Percentiles rank a stretch among this genome's conserved stretches.
Evolutionary conservation across 2,888 invertebrate species (phyloP).

Genomic region (Euclidia mi): DNA sequence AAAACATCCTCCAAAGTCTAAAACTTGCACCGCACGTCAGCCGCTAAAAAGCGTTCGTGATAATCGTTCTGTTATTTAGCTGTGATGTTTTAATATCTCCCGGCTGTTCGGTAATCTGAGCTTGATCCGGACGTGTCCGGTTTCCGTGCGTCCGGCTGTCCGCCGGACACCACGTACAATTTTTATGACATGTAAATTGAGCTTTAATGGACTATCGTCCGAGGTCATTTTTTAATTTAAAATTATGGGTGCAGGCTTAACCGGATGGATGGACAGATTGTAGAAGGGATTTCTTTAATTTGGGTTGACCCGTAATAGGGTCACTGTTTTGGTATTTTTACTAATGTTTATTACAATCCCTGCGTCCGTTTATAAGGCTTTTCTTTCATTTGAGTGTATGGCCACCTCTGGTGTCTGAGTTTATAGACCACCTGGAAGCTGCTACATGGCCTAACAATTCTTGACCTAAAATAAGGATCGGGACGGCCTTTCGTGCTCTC

Average conservation of each 20-base stretch:
- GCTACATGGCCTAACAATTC: too few species aligned
- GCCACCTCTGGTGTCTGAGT: too few species aligned
- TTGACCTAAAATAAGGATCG: too few species aligned
- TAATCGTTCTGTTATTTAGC: slow-evolving; percentile 64
- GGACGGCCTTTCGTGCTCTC: too few species aligned
- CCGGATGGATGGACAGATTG: slow-evolving; percentile 18
- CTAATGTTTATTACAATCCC: too few species aligned
- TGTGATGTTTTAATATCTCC: slow-evolving; percentile 66
- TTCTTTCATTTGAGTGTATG: too few species aligned
- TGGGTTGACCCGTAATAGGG: background rate
- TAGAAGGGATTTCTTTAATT: slow-evolving; percentile 10
- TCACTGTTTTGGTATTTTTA: too few species aligned
- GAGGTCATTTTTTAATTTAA: slow-evolving; percentile 27
- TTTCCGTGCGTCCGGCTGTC: slow-evolving; percentile 20
- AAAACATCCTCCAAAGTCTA: too few species aligned
- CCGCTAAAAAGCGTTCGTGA: slow-evolving; percentile 66
- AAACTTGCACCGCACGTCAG: slow-evolving; percentile 38
- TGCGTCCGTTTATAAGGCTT: too few species aligned
- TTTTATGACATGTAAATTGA: slow-evolving; percentile 48
- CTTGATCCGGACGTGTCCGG: slow-evolving; percentile 26
- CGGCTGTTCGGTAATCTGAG: slow-evolving; percentile 40
- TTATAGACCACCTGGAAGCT: too few species aligned
- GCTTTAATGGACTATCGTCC: slow-evolving; percentile 32
- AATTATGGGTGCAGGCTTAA: slow-evolving; percentile 20
- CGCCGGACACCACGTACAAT: slow-evolving; percentile 24